Evolutionary conservation across 1,140 invertebrate species (phyloP).

Genomic region (Penaeus japonicus): DNA sequence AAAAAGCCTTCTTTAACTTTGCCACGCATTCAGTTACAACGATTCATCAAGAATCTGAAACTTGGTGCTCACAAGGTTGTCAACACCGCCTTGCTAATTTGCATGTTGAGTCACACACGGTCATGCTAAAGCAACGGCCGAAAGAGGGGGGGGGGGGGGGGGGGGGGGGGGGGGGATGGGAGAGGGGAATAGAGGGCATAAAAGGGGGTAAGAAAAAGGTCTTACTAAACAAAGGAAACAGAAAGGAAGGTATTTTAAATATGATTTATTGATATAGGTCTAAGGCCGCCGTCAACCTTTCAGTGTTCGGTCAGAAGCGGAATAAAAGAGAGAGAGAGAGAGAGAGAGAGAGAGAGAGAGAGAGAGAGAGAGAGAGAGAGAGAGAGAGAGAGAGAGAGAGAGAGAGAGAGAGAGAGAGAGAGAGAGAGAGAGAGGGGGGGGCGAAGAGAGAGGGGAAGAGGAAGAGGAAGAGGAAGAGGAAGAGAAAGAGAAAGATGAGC

Average conservation of each 20-base stretch:
- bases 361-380: not conserved
- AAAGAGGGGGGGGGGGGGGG: not conserved
- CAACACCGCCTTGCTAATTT: no score
- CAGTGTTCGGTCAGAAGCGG: no score
- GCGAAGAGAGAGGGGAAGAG: not conserved
- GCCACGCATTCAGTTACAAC: no score
- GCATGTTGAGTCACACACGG: no score
- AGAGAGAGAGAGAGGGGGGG: not conserved
- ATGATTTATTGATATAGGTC: no score
- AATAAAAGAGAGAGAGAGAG: no score
- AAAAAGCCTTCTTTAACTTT: no score
- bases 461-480: not conserved
- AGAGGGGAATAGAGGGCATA: not conserved
- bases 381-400: not conserved
- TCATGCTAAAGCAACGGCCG: not conserved
- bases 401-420: not conserved
- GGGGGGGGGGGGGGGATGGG: not conserved
- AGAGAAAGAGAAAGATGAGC: not conserved
- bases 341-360: no score
- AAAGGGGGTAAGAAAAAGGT: not conserved
- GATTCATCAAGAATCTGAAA: no score
- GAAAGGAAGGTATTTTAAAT: not conserved
- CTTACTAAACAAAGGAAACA: no score
- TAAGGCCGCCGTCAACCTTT: no score
- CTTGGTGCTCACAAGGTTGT: no score